A percentile compares a stretch with the other conserved stretches of the same genome.
Evolutionary conservation across 2,888 invertebrate species (phyloP).

Genomic region (Melanophora roralis): DNA sequence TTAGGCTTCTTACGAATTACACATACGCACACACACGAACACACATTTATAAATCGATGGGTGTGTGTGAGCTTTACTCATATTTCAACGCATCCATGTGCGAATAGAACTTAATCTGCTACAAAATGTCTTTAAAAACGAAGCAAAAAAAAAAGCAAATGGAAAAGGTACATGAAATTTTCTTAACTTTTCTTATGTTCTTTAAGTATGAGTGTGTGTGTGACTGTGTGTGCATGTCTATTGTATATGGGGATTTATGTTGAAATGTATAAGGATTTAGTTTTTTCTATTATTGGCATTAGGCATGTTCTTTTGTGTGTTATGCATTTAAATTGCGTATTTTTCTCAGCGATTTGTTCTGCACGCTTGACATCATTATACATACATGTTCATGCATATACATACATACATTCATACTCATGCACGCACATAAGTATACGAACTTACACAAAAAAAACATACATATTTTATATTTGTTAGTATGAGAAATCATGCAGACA

Average conservation of each 20-base stretch:
- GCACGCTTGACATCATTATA: slow-evolving; percentile 69
- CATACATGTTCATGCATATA: slow-evolving; percentile 55
- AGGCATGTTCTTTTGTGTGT: slow-evolving; percentile 77
- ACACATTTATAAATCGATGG: neutral
- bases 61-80: slow-evolving; percentile 65
- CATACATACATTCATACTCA: slow-evolving; percentile 3
- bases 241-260: slow-evolving; percentile 73
- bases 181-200: slow-evolving; percentile 50
- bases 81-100: slow-evolving; percentile 76
- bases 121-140: slow-evolving; percentile 74
- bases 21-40: neutral
- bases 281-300: slow-evolving; percentile 78
- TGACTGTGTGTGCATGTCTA: slow-evolving; percentile 10
- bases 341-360: slow-evolving; percentile 77
- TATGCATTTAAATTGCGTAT: slow-evolving; percentile 78
- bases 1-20: slow-evolving; percentile 20
- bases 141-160: slow-evolving; percentile 30
- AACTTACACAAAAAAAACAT: neutral
- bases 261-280: slow-evolving; percentile 73
- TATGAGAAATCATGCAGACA: slow-evolving; percentile 25
- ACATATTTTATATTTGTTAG: slow-evolving; percentile 19
- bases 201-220: slow-evolving; percentile 26
- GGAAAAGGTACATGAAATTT: slow-evolving; percentile 58
- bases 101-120: slow-evolving; percentile 77
- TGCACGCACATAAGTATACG: slow-evolving; percentile 7